These are phyloP conservation scores for Pentalonia nigronervosa DNA, from an alignment of 1,140 invertebrate species.

Conservation along the genomic window DNA sequence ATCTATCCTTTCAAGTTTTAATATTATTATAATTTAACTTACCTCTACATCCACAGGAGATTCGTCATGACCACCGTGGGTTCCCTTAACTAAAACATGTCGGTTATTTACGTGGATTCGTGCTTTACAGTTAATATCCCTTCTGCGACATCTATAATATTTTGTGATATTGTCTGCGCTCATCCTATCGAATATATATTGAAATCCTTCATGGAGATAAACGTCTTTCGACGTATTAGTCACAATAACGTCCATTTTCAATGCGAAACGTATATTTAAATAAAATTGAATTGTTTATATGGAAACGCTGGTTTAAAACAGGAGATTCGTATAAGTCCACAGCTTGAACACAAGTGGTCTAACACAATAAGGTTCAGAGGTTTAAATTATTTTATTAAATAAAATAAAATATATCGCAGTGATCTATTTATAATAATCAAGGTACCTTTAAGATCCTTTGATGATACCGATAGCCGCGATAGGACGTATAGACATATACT, in stretches of 20 bases:
- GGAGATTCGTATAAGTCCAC: too few species aligned
- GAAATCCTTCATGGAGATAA: background rate
- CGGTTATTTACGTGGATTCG: background rate
- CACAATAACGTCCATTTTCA: background rate
- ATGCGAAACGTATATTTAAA: too few species aligned
- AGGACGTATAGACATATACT: too few species aligned
- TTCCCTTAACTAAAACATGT: background rate
- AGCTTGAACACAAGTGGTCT: too few species aligned
- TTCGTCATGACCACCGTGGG: background rate
- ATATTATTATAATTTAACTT: background rate
- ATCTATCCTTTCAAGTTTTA: background rate
- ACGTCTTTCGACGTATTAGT: background rate
- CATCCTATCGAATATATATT: background rate
- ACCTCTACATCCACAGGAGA: background rate
- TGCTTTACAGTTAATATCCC: background rate
- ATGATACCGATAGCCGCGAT: too few species aligned
- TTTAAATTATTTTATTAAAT: too few species aligned
- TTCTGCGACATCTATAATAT: slow-evolving; percentile 15
- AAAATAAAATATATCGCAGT: too few species aligned
- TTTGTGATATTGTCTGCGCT: background rate
- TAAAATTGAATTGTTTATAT: too few species aligned
- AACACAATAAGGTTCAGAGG: too few species aligned
- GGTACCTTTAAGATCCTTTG: too few species aligned
- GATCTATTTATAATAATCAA: too few species aligned
- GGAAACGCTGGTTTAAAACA: too few species aligned